Conservation (phyloP, 2,113 vertebrate species). For the Muntiacus reevesi region DNA sequence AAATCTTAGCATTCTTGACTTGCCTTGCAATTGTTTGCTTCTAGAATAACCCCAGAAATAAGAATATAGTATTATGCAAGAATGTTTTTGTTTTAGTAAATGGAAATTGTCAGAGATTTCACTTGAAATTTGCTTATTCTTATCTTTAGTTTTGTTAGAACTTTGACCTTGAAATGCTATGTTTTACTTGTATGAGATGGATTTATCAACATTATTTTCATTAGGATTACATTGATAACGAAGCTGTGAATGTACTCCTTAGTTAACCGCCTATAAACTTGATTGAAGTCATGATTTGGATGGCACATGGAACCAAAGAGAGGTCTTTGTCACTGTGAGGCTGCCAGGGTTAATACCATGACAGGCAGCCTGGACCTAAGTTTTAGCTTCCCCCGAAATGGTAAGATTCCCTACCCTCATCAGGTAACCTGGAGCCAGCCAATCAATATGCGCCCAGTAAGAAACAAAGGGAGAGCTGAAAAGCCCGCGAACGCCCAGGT, state of each 20-base stretch:
- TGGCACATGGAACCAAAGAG: not conserved
- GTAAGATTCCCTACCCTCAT: too few relatives aligned
- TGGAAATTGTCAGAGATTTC: conserved; percentile 7
- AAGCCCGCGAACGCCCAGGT: too few relatives aligned
- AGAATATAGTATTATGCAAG: not conserved
- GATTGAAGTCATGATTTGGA: not conserved
- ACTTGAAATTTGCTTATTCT: not conserved
- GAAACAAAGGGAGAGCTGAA: too few relatives aligned
- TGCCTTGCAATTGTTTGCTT: not conserved
- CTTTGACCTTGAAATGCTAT: not conserved
- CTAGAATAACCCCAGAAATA: not conserved
- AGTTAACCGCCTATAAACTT: not conserved
- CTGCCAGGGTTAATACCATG: too few relatives aligned
- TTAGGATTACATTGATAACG: not conserved
- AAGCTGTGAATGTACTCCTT: not conserved
- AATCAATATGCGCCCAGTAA: too few relatives aligned
- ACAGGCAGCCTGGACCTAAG: too few relatives aligned
- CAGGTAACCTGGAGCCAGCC: too few relatives aligned
- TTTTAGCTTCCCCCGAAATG: too few relatives aligned
- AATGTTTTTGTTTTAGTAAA: not conserved
- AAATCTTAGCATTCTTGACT: not conserved
- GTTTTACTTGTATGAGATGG: not conserved
- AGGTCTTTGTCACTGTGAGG: not conserved
- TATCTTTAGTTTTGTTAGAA: not conserved
- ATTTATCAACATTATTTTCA: not conserved